These are phyloP conservation scores for Pithecia hirsuta DNA, from an alignment of 2,797 vertebrate species.

Conservation along the genomic window DNA sequence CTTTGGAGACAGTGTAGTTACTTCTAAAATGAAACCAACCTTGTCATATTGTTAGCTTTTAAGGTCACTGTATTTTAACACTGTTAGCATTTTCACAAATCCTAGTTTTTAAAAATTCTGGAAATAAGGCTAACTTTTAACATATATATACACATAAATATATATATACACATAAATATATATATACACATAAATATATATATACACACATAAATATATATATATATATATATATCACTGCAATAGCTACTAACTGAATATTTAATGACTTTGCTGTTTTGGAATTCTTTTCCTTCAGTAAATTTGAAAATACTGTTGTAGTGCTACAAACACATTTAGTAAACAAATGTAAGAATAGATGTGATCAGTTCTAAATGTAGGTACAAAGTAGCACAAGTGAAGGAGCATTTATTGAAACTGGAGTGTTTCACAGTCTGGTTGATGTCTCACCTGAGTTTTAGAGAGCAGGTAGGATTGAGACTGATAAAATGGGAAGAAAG, in stretches of 20 bases:
- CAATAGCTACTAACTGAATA: neutral
- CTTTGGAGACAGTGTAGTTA: neutral
- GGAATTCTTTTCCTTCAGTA: neutral
- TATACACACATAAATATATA: too few species aligned
- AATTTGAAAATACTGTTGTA: neutral
- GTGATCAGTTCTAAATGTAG: neutral
- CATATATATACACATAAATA: neutral
- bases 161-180: neutral
- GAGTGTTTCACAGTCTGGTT: neutral
- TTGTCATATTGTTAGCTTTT: neutral
- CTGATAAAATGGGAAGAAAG: rapidly evolving
- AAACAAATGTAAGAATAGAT: neutral
- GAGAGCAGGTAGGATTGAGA: neutral
- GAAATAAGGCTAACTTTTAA: neutral
- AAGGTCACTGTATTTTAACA: neutral
- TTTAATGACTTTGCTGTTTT: neutral
- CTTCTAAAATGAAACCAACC: neutral
- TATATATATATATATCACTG: neutral
- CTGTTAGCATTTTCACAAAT: neutral
- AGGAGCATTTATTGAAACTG: neutral
- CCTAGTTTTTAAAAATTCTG: neutral
- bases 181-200: neutral
- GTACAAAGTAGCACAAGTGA: neutral
- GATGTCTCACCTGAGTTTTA: neutral
- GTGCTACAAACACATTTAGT: neutral